Evolutionary conservation across 23 tunicate genomes (phyloP).

Genomic region (Aplidium turbinatum): DNA sequence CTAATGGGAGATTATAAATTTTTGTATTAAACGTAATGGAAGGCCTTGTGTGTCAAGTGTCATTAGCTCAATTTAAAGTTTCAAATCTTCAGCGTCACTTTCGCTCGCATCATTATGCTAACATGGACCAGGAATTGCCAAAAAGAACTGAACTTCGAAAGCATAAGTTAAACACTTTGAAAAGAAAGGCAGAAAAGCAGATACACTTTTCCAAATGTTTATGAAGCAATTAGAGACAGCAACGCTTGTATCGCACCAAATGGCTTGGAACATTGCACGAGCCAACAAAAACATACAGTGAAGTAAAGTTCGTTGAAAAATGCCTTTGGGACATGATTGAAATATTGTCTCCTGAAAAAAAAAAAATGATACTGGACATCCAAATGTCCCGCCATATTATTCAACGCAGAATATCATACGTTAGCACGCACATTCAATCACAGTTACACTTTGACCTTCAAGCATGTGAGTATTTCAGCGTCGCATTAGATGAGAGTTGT

Average conservation of each 20-base stretch:
- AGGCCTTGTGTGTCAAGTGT: slow-evolving; percentile 39
- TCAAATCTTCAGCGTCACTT: slow-evolving; percentile 45
- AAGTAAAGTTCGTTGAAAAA: slow-evolving; percentile 66
- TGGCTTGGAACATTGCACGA: slow-evolving; percentile 47
- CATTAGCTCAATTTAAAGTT: slow-evolving; percentile 48
- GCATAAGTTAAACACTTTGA: slow-evolving; percentile 30
- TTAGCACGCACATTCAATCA: slow-evolving; percentile 38
- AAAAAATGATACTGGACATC: slow-evolving; percentile 25
- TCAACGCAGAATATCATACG: slow-evolving; percentile 37
- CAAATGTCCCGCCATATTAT: slow-evolving; percentile 40
- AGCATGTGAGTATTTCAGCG: slow-evolving; percentile 44
- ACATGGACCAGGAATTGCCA: slow-evolving; percentile 27
- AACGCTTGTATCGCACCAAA: slow-evolving; percentile 35
- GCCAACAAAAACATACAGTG: slow-evolving; percentile 61
- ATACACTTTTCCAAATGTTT: slow-evolving; percentile 41
- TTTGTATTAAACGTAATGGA: slow-evolving; percentile 42
- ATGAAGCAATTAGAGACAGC: slow-evolving; percentile 41
- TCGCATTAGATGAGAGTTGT: slow-evolving; percentile 54
- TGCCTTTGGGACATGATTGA: slow-evolving; percentile 51
- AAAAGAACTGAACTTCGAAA: slow-evolving; percentile 39
- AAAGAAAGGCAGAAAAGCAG: slow-evolving; percentile 48
- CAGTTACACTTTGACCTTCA: slow-evolving; percentile 36
- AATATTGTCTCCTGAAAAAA: slow-evolving; percentile 54
- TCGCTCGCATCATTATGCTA: slow-evolving; percentile 43
- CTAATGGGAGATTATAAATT: slow-evolving; percentile 36